Evolutionary conservation across 2,888 invertebrate genomes (phyloP).

Genomic region (Petrophora chlorosata): DNA sequence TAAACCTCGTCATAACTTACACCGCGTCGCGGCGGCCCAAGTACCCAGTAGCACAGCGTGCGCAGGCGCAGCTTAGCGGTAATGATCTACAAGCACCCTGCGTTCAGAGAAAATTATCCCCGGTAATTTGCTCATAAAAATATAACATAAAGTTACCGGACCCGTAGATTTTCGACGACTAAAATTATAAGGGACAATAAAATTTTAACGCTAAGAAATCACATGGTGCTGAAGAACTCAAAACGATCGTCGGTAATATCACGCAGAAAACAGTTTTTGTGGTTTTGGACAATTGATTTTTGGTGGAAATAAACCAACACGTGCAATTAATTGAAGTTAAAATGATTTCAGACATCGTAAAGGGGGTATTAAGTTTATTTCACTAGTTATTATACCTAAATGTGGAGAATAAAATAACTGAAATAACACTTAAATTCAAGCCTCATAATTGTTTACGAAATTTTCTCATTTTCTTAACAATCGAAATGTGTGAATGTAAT

Average conservation of each 20-base stretch:
- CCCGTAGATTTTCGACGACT: slow-evolving; percentile 10
- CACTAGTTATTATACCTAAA: too few relatives aligned
- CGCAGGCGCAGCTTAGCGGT: slow-evolving; percentile 42
- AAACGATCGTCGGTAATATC: not conserved
- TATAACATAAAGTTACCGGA: slow-evolving; percentile 21
- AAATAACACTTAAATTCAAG: too few relatives aligned
- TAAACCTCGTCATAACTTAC: not conserved
- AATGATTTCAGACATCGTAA: too few relatives aligned
- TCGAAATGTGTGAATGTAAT: too few relatives aligned
- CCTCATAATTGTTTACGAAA: too few relatives aligned
- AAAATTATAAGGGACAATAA: slow-evolving; percentile 30
- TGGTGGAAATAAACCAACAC: not conserved
- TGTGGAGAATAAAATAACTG: too few relatives aligned
- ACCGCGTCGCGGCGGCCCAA: slow-evolving; percentile 18
- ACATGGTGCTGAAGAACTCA: slow-evolving; percentile 4
- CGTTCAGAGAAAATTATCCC: slow-evolving; percentile 46
- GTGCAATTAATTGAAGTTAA: too few relatives aligned
- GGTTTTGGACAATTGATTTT: not conserved
- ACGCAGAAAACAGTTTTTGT: not conserved
- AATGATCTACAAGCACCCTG: slow-evolving; percentile 47
- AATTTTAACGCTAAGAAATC: slow-evolving; percentile 28
- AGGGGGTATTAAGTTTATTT: too few relatives aligned
- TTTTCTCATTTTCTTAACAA: too few relatives aligned
- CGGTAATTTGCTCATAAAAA: slow-evolving; percentile 46
- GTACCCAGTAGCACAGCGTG: slow-evolving; percentile 49